phyloP scores from a whole-genome alignment of 2,888 invertebrate genomes.

The Orchesella flavescens region DNA sequence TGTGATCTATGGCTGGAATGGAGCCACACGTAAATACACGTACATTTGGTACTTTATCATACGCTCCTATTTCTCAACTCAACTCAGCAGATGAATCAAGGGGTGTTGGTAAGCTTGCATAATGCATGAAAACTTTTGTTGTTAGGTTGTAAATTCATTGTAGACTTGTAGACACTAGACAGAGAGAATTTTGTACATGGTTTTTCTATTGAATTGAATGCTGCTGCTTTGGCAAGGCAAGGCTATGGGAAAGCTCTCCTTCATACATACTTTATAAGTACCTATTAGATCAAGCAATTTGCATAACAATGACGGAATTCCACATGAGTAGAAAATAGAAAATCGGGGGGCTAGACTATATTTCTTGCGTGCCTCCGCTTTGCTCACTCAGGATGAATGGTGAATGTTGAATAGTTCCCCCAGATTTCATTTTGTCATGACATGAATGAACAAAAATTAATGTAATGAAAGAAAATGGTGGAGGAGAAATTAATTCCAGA shows the following conservation, averaged over 20 bases:
- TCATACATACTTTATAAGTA: neutral
- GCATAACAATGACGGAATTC: slow-evolving; percentile 14
- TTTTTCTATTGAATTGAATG: neutral
- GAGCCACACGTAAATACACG: neutral
- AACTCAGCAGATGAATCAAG: too few relatives aligned
- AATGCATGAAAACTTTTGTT: neutral
- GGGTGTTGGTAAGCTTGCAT: neutral
- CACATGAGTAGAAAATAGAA: neutral
- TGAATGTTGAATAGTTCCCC: too few relatives aligned
- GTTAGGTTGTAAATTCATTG: too few relatives aligned
- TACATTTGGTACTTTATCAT: neutral
- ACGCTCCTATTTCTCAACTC: too few relatives aligned
- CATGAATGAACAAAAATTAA: too few relatives aligned
- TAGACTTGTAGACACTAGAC: too few relatives aligned
- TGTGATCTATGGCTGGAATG: neutral
- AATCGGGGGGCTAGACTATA: neutral
- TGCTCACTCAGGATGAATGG: too few relatives aligned
- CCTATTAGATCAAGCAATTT: neutral
- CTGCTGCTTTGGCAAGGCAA: too few relatives aligned
- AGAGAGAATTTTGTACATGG: too few relatives aligned
- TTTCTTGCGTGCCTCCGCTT: neutral
- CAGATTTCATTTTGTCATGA: too few relatives aligned
- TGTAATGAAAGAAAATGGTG: too few relatives aligned
- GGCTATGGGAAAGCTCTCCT: neutral
- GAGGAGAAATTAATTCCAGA: too few relatives aligned